phyloP scores from a whole-genome alignment of 2,888 invertebrate genomes.

The Anticlea derivata region DNA sequence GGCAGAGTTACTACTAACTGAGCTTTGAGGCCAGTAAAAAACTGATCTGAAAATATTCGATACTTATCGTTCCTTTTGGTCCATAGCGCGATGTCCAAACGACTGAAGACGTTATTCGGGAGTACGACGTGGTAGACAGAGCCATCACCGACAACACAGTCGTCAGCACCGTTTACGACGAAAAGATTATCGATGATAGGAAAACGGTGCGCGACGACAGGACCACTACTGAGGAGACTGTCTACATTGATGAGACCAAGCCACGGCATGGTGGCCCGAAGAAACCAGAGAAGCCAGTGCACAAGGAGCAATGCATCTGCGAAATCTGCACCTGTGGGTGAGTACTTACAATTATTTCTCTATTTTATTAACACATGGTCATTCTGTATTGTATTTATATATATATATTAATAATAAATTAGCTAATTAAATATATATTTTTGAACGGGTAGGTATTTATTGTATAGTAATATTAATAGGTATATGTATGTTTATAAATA shows the following conservation, averaged over 20 bases:
- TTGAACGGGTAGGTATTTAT: too few species aligned
- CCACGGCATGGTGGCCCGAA: conserved; percentile 70
- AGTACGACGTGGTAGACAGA: conserved; percentile 79
- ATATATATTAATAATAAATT: too few species aligned
- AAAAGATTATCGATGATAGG: conserved; percentile 71
- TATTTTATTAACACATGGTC: conserved; percentile 28
- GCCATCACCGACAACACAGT: conserved; percentile 71
- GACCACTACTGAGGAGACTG: conserved; percentile 63
- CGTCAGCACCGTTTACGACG: conserved; percentile 76
- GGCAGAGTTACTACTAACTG: too few species aligned
- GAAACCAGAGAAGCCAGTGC: conserved; percentile 67
- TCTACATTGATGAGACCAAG: conserved; percentile 68
- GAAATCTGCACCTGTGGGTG: conserved; percentile 96
- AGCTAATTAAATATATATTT: too few species aligned
- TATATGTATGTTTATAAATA: too few species aligned
- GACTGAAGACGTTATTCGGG: conserved; percentile 73
- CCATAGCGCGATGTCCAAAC: conserved; percentile 78
- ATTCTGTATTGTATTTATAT: too few species aligned
- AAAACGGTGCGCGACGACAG: conserved; percentile 77
- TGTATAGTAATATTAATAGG: too few species aligned
- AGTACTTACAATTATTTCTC: conserved; percentile 63
- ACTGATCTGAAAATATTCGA: too few species aligned
- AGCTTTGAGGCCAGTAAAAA: too few species aligned
- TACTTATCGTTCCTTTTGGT: conserved; percentile 31
- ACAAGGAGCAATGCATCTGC: conserved; percentile 93